A percentile compares a stretch with the other conserved stretches of the same genome.
phyloP scores from a whole-genome alignment of 2,113 vertebrate genomes.

The Psettodes erumei region DNA sequence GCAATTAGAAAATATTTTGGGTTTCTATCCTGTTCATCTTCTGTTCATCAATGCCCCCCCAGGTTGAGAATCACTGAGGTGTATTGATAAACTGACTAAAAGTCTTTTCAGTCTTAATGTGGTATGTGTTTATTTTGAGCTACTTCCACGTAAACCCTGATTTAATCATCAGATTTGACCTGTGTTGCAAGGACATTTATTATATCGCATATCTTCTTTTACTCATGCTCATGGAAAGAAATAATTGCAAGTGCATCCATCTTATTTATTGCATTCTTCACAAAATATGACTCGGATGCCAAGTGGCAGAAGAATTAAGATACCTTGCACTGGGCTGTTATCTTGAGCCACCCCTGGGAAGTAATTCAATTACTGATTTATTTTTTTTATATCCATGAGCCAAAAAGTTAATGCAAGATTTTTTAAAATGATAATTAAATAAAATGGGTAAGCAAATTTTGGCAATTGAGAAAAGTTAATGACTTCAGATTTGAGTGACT shows the following conservation, averaged over 20 bases:
- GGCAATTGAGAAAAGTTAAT: not conserved
- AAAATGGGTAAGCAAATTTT: not conserved
- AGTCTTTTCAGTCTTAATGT: not conserved
- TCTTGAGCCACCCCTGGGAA: not conserved
- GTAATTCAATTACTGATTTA: not conserved
- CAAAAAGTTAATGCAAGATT: not conserved
- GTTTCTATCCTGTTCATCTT: not conserved
- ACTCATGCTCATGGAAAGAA: not conserved
- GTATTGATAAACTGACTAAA: too few species aligned
- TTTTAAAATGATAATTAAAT: not conserved
- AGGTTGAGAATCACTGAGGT: constrained; percentile 1
- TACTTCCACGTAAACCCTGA: not conserved
- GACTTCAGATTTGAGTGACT: not conserved
- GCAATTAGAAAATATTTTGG: too few species aligned
- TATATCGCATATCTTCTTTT: not conserved
- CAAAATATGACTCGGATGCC: not conserved
- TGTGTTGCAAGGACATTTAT: not conserved
- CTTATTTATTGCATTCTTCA: not conserved
- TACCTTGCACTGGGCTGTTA: not conserved
- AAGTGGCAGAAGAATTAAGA: not conserved
- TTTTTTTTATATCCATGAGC: not conserved
- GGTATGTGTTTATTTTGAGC: not conserved
- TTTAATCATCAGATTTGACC: not conserved
- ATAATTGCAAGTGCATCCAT: not conserved
- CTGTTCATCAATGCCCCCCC: not conserved